Conservation (phyloP, 2,888 invertebrate genomes). For the Dryocosmus kuriphilus region DNA sequence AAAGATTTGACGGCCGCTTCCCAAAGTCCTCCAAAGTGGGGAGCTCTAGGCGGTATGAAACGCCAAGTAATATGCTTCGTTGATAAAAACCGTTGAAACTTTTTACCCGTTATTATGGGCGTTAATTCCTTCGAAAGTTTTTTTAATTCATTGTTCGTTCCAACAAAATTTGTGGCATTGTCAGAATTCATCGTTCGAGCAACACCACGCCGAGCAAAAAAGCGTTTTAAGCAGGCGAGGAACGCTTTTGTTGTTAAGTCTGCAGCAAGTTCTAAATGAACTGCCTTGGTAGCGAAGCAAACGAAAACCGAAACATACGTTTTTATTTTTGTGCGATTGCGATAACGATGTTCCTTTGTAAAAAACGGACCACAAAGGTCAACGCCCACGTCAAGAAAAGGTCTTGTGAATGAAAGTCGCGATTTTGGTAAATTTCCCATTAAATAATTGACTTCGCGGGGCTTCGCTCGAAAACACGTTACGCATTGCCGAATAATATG, state of each 20-base stretch:
- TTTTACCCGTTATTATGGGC: background rate
- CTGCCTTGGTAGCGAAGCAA: constrained; percentile 64
- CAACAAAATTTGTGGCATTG: constrained; percentile 48
- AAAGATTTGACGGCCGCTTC: no score
- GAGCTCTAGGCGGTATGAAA: constrained; percentile 46
- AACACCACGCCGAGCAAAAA: constrained; percentile 46
- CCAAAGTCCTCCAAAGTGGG: constrained; percentile 43
- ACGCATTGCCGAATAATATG: no score
- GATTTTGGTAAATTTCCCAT: constrained; percentile 62
- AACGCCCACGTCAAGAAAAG: constrained; percentile 59
- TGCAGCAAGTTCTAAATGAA: no score
- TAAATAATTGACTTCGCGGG: constrained; percentile 50
- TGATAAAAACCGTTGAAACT: background rate
- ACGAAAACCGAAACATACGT: constrained; percentile 60
- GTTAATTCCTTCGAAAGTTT: constrained; percentile 41
- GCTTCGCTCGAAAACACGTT: no score
- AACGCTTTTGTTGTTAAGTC: no score
- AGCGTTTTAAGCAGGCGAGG: no score
- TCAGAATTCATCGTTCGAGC: constrained; percentile 40
- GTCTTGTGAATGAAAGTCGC: constrained; percentile 51
- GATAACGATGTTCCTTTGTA: constrained; percentile 55
- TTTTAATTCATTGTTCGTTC: constrained; percentile 44
- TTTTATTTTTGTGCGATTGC: no score
- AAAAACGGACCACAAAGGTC: constrained; percentile 61
- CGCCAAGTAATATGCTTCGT: constrained; percentile 40